Evolutionary conservation across 2,797 vertebrate species (phyloP).

Genomic region (Sebastes taczanowskii): DNA sequence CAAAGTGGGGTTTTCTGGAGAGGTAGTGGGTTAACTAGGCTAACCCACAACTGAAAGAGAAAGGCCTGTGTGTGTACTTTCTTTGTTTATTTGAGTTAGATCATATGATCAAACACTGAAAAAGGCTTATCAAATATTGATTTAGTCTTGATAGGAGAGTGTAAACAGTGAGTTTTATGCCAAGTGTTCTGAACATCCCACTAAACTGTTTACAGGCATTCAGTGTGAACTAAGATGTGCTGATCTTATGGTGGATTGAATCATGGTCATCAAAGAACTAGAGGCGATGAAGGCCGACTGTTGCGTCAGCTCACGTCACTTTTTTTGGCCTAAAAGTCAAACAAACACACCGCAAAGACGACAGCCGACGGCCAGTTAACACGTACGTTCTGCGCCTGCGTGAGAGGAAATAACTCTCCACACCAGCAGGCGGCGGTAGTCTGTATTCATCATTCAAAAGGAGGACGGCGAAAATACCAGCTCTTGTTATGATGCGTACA

Average conservation of each 20-base stretch:
- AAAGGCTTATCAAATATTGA: conserved; percentile 18
- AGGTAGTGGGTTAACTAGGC: not conserved
- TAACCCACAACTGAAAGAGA: not conserved
- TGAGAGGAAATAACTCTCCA: not conserved
- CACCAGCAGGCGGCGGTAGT: too few species aligned
- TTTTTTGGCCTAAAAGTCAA: too few species aligned
- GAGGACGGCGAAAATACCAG: too few species aligned
- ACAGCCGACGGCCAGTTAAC: too few species aligned
- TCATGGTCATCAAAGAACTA: too few species aligned
- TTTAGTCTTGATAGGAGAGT: not conserved
- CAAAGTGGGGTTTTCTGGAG: not conserved
- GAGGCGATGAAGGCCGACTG: too few species aligned
- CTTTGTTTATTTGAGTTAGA: conserved; percentile 12
- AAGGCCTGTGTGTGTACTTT: not conserved
- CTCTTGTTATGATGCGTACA: too few species aligned
- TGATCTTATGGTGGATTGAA: not conserved
- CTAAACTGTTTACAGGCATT: not conserved
- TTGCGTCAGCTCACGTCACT: too few species aligned
- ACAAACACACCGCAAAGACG: too few species aligned
- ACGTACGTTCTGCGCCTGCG: too few species aligned
- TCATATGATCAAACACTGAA: not conserved
- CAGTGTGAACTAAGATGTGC: not conserved
- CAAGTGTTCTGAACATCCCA: not conserved
- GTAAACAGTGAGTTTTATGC: not conserved
- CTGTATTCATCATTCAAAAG: too few species aligned